Evolutionary conservation across 2,888 invertebrate species (phyloP).

Genomic region (Chouioia cunea): DNA sequence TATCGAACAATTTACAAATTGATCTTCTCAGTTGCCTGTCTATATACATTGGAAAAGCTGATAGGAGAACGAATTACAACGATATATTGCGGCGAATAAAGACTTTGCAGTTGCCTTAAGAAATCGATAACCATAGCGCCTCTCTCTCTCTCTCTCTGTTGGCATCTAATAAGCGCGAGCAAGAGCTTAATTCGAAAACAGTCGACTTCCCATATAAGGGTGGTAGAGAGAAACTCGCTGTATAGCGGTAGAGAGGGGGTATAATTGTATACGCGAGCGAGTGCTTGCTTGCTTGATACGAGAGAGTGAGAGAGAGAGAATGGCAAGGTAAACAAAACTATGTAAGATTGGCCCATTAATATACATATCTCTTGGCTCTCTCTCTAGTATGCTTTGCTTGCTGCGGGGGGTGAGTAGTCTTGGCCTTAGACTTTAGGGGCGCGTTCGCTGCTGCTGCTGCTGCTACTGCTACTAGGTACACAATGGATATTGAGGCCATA

Average conservation of each 20-base stretch:
- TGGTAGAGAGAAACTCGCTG: too few relatives aligned
- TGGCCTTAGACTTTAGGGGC: slow-evolving; percentile 66
- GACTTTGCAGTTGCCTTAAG: too few relatives aligned
- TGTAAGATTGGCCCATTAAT: slow-evolving; percentile 70
- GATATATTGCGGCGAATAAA: too few relatives aligned
- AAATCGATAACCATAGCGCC: too few relatives aligned
- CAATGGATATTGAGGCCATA: slow-evolving; percentile 70
- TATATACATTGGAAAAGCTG: neutral
- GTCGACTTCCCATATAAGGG: slow-evolving; percentile 16
- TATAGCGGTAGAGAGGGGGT: slow-evolving; percentile 27
- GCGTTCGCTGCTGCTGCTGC: slow-evolving; percentile 25
- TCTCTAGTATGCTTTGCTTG: slow-evolving; percentile 2
- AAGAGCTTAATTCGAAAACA: slow-evolving; percentile 41
- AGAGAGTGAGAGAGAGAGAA: slow-evolving; percentile 49
- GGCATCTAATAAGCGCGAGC: too few relatives aligned
- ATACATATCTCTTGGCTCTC: slow-evolving; percentile 65
- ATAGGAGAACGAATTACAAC: neutral
- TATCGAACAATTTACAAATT: slow-evolving; percentile 22
- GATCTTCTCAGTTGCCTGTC: neutral
- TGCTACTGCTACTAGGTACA: slow-evolving; percentile 55
- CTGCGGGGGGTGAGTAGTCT: slow-evolving; percentile 64
- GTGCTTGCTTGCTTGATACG: neutral
- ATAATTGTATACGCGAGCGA: slow-evolving; percentile 67
- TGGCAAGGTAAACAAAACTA: slow-evolving; percentile 70
- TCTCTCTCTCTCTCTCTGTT: too few relatives aligned